Evolutionary conservation across 2,113 vertebrate species (phyloP), one percentile per base, ranked within the genome.

Genomic region (Haemorhous mexicanus): DNA sequence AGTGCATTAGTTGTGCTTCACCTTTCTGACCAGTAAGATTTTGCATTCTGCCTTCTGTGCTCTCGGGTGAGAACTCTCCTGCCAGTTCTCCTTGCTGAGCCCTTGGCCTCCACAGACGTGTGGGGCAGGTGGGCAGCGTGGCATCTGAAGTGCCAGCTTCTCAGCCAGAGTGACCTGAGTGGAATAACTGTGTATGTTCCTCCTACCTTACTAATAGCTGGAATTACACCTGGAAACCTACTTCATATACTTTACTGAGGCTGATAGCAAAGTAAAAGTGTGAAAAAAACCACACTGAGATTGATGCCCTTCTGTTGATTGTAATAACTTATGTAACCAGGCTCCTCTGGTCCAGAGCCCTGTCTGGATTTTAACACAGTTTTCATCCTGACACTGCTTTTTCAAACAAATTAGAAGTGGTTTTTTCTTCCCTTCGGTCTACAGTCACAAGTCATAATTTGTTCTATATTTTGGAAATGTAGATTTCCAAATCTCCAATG

Each of bases 61-160:
- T 90, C 41, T 56, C 53, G 62, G 61, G 53, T 28, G 55, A 85
- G 49, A 73, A 8, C 41, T 81, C 35, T 19, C 37, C 66, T 85
- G 24, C 14, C 50, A 35, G 24, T 46, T 78, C 1, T 30, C 13
- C 69, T 67, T 59, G 43, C 49, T 41, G 56, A 88, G 44, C 10
- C 27, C 74, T 28, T 9, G 30, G 52, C 58, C 35, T 46, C n/a
- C 9, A 14, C 19, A 33, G 52, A 22, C 0, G 0, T 1, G 2
- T 26, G 53, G 8, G 49, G 32, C 46, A 23, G 1, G 43, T 0
- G 6, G 58, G 26, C 82, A 77, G 37, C 0, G 0, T 24, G 43
- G n/a, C 30, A 7, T 50, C 89, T 83, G 37, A 46, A 56, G 13
- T 62, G 81, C 16, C 46, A 61, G 26, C 23, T 72, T 62, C 84